phyloP scores from a whole-genome alignment of 2,888 invertebrate genomes.

The Dexiosoma caninum region DNA sequence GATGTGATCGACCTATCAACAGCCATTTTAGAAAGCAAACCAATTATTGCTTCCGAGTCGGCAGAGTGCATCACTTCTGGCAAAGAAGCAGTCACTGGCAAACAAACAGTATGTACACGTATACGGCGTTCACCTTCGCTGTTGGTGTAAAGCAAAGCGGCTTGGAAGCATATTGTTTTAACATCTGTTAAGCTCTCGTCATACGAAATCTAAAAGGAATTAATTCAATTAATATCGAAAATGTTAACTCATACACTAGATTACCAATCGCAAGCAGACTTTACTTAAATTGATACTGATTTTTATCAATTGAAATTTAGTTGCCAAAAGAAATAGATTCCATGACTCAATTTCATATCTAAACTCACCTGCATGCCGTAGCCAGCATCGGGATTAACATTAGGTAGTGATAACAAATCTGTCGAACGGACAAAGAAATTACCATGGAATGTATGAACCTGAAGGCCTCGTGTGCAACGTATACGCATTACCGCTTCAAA shows the following conservation, averaged over 20 bases:
- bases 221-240: neutral
- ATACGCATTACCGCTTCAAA: slow-evolving; percentile 99
- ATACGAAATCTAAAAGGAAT: slow-evolving; percentile 81
- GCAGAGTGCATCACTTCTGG: slow-evolving; percentile 92
- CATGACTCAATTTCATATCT: neutral
- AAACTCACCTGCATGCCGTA: slow-evolving; percentile 94
- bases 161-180: slow-evolving; percentile 96
- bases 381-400: slow-evolving; percentile 98
- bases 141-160: slow-evolving; percentile 96
- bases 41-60: slow-evolving; percentile 95
- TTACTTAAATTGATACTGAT: too few relatives aligned
- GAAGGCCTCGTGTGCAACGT: slow-evolving; percentile 93
- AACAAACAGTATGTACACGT: slow-evolving; percentile 96
- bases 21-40: slow-evolving; percentile 97
- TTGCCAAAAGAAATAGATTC: too few relatives aligned
- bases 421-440: slow-evolving; percentile 99
- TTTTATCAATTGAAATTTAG: too few relatives aligned
- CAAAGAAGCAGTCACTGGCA: slow-evolving; percentile 91
- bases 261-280: too few relatives aligned
- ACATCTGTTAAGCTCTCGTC: slow-evolving; percentile 93
- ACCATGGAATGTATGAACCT: slow-evolving; percentile 99
- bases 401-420: slow-evolving; percentile 95
- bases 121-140: slow-evolving; percentile 97
- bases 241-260: too few relatives aligned
- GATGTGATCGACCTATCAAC: slow-evolving; percentile 93